phyloP scores from a whole-genome alignment of 2,888 invertebrate species.

The Sisyra terminalis region DNA sequence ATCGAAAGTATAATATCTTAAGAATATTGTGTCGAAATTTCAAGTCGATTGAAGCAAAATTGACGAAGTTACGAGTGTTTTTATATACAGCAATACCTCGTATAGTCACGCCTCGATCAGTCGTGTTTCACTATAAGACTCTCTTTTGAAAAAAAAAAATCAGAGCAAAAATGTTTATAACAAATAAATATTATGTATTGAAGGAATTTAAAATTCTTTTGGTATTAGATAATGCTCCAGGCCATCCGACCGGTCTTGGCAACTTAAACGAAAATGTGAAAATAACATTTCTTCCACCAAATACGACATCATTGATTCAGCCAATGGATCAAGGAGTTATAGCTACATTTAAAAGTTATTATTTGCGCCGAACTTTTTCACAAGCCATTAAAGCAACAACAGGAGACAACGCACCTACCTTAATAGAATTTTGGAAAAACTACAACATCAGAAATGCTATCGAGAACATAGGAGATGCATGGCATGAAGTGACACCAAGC shows the following conservation, averaged over 20 bases:
- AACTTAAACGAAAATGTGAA: neutral
- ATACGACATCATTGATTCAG: neutral
- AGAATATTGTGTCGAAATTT: no score
- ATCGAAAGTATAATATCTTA: no score
- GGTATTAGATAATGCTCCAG: neutral
- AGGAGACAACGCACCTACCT: conserved; percentile 9
- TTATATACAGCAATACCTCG: no score
- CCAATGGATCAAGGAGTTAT: conserved; percentile 5
- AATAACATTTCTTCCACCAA: neutral
- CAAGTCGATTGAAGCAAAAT: no score
- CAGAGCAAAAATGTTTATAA: no score
- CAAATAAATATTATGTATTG: no score
- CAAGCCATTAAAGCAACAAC: conserved; percentile 12
- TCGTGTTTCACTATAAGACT: no score
- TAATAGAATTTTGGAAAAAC: conserved; percentile 11
- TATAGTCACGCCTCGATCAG: no score
- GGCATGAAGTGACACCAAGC: conserved; percentile 12
- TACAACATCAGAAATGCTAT: conserved; percentile 11
- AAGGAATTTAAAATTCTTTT: no score
- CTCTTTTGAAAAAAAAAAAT: no score
- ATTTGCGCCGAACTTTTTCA: no score
- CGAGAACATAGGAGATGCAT: conserved; percentile 13
- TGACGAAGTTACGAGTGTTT: no score
- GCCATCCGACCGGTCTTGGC: neutral
- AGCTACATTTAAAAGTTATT: conserved; percentile 11